Percentiles rank a stretch among this genome's conserved stretches.
Conservation (phyloP, 2,888 invertebrate genomes). For the Dorcus parallelipipedus region DNA sequence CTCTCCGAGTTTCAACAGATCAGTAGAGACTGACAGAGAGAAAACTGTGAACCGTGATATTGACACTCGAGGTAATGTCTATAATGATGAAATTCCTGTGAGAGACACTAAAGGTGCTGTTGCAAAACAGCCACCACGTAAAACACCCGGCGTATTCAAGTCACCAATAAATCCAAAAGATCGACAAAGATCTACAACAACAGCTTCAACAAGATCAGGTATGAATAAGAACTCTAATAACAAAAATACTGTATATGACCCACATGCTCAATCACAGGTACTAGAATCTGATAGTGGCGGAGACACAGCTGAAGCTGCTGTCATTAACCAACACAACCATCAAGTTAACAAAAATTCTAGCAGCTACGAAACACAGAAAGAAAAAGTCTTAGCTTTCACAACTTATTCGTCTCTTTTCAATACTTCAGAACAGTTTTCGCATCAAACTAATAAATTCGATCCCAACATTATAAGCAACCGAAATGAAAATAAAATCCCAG, state of each 20-base stretch:
- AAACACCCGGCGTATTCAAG: not conserved
- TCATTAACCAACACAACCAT: not conserved
- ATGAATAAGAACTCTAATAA: slow-evolving; percentile 4
- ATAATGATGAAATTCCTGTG: slow-evolving; percentile 15
- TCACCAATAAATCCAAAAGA: slow-evolving; percentile 6
- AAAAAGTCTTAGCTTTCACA: too few species aligned
- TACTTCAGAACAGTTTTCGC: too few species aligned
- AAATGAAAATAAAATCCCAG: too few species aligned
- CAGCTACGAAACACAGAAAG: too few species aligned
- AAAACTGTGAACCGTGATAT: too few species aligned
- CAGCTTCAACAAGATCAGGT: slow-evolving; percentile 7
- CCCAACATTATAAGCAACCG: too few species aligned
- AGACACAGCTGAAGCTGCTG: not conserved
- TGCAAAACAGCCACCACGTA: too few species aligned
- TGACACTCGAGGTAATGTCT: not conserved
- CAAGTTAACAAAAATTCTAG: not conserved
- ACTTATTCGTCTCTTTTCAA: too few species aligned
- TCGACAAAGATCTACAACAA: not conserved
- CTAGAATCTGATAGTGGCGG: not conserved
- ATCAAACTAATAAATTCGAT: too few species aligned
- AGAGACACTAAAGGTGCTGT: slow-evolving; percentile 7
- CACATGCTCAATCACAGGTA: slow-evolving; percentile 12
- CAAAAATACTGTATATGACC: slow-evolving; percentile 4
- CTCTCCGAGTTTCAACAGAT: not conserved
- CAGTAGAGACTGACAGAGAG: too few species aligned